phyloP scores from a whole-genome alignment of 37 sponge, comb jelly and placozoan species.

The Spongilla lacustris region DNA sequence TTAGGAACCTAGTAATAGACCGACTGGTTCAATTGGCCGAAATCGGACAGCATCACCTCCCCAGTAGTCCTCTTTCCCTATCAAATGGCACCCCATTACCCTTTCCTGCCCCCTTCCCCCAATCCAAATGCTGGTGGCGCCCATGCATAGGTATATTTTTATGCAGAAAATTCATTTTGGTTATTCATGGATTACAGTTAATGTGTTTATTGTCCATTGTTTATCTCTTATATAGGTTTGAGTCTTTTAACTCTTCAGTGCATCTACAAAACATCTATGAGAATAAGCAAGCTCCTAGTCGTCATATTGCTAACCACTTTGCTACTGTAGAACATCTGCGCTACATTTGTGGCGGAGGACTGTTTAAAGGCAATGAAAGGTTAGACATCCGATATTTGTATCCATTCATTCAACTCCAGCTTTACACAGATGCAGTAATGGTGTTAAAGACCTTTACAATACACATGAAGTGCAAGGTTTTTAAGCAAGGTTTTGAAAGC shows the following conservation, averaged over 20 bases:
- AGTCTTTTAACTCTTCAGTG: conserved; percentile 37
- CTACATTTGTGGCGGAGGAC: conserved; percentile 27
- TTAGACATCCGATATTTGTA: neutral
- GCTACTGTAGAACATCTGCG: conserved; percentile 18
- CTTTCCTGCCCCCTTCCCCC: neutral
- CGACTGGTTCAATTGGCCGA: neutral
- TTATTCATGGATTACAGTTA: neutral
- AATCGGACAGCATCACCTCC: neutral
- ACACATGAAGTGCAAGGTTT: neutral
- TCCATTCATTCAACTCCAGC: neutral
- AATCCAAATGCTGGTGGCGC: neutral
- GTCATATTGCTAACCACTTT: conserved; percentile 38
- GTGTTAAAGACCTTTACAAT: neutral
- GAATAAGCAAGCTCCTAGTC: conserved; percentile 51
- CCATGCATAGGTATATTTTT: neutral
- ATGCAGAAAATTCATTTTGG: too few species aligned
- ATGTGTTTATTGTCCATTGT: neutral
- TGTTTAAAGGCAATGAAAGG: neutral
- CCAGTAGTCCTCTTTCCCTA: neutral
- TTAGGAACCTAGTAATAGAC: too few species aligned
- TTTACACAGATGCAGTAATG: neutral
- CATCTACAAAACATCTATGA: conserved; percentile 33
- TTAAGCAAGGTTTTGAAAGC: conserved; percentile 1
- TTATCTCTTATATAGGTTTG: conserved; percentile 40
- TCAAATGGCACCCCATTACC: neutral